Conservation (phyloP, 2,888 invertebrate genomes). For the Aphrophora alni region DNA sequence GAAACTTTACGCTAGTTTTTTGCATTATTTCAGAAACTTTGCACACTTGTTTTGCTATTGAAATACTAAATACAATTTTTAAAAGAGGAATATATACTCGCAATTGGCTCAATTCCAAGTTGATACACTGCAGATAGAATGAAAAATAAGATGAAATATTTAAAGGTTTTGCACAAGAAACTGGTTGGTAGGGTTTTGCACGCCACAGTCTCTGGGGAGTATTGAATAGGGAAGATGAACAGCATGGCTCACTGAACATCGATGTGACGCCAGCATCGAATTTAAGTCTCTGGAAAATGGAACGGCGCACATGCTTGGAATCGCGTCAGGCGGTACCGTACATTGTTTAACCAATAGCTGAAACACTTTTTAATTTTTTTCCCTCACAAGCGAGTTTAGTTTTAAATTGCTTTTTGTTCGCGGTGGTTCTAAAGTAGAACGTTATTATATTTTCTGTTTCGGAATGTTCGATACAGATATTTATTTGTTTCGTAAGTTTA, state of each 20-base stretch:
- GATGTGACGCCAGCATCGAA: slow-evolving; percentile 26
- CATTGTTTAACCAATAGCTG: neutral
- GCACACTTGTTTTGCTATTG: neutral
- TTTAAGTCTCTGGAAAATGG: slow-evolving; percentile 37
- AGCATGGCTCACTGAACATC: slow-evolving; percentile 23
- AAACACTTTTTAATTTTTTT: neutral
- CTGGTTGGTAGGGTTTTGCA: neutral
- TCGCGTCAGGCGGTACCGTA: neutral
- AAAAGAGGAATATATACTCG: neutral
- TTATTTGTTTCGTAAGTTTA: too few species aligned
- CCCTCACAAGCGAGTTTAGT: neutral
- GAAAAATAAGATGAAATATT: neutral
- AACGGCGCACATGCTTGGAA: slow-evolving; percentile 30
- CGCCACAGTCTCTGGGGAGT: neutral
- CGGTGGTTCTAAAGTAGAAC: too few species aligned
- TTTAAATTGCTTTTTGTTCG: too few species aligned
- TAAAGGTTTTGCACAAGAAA: neutral
- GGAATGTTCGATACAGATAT: too few species aligned
- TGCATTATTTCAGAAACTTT: neutral
- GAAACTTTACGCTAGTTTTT: too few species aligned
- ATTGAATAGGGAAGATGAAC: neutral
- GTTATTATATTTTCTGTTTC: too few species aligned
- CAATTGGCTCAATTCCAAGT: neutral
- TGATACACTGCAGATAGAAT: neutral
- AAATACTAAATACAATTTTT: neutral